These are phyloP conservation scores for Drosophila pachea DNA, from an alignment of 1,140 invertebrate genomes.

Conservation along the genomic window DNA sequence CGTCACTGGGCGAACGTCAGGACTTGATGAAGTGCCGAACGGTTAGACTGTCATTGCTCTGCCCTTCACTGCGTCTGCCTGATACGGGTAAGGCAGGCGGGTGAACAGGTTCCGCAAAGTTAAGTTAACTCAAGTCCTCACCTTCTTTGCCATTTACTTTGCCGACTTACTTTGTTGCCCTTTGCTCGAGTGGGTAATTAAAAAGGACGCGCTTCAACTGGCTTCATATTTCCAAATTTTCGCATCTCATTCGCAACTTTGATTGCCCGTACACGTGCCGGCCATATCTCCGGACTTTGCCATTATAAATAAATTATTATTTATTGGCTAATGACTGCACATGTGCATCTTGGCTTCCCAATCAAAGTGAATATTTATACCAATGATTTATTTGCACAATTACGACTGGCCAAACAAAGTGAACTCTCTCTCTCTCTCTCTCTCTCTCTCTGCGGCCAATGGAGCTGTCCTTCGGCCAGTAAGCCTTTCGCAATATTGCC, in stretches of 20 bases:
- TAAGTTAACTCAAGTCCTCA: conserved; percentile 33
- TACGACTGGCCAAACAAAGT: conserved; percentile 8
- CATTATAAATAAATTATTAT: conserved; percentile 2
- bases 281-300: neutral
- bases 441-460: conserved; percentile 11
- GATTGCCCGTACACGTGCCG: conserved; percentile 16
- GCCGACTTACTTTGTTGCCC: conserved; percentile 30
- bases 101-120: conserved; percentile 29
- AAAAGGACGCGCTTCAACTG: conserved; percentile 35
- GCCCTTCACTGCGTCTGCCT: conserved; percentile 1
- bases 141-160: conserved; percentile 24
- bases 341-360: neutral
- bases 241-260: conserved; percentile 18
- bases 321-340: neutral
- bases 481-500: conserved; percentile 24
- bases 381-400: conserved; percentile 15
- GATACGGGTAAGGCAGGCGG: conserved; percentile 32
- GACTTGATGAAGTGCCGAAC: conserved; percentile 49
- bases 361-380: conserved; percentile 20
- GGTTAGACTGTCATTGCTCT: conserved; percentile 30
- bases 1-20: conserved; percentile 31
- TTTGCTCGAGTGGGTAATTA: conserved; percentile 48
- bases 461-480: conserved; percentile 26
- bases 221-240: conserved; percentile 36
- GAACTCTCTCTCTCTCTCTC: too few species aligned